Conservation (phyloP, 2,113 vertebrate genomes). For the Danionella cerebrum region DNA sequence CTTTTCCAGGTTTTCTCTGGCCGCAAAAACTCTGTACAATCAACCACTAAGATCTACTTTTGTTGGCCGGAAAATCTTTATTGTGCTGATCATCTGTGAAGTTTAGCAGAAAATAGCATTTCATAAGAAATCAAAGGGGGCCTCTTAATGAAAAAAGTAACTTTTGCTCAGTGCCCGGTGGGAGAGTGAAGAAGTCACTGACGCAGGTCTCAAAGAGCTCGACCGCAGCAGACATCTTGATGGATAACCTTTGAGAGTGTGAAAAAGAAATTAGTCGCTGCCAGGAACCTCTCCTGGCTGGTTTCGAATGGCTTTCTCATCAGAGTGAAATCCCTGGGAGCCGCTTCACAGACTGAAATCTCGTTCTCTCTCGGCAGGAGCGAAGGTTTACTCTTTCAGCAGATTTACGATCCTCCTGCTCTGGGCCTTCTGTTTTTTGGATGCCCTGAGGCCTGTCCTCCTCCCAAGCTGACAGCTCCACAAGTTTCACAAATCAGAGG, state of each 20-base stretch:
- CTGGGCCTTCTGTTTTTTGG: slow-evolving; percentile 43
- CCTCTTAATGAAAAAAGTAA: background rate
- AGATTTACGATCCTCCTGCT: slow-evolving; percentile 49
- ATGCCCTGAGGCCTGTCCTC: slow-evolving; percentile 27
- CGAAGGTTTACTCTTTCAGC: slow-evolving; percentile 25
- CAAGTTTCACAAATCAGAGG: slow-evolving; percentile 29
- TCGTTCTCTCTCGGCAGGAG: slow-evolving; percentile 31
- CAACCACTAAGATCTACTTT: background rate
- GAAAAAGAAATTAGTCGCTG: slow-evolving; percentile 66
- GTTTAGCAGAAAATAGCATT: background rate
- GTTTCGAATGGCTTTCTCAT: slow-evolving; percentile 57
- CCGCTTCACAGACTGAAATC: slow-evolving; percentile 45
- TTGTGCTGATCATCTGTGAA: background rate
- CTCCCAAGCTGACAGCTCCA: slow-evolving; percentile 1
- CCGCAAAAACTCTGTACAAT: background rate
- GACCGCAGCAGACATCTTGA: slow-evolving; percentile 45
- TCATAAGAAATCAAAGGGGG: slow-evolving; percentile 20
- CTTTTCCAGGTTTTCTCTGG: too few species aligned
- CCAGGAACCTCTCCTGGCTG: slow-evolving; percentile 38
- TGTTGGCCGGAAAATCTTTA: background rate
- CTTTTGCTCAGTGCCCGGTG: background rate
- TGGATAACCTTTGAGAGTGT: slow-evolving; percentile 57
- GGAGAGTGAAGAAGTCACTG: background rate
- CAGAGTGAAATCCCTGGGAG: slow-evolving; percentile 40
- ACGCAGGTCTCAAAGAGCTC: slow-evolving; percentile 10